phyloP scores from a whole-genome alignment of 1,140 invertebrate species.

The Chrysomallon squamiferum region DNA sequence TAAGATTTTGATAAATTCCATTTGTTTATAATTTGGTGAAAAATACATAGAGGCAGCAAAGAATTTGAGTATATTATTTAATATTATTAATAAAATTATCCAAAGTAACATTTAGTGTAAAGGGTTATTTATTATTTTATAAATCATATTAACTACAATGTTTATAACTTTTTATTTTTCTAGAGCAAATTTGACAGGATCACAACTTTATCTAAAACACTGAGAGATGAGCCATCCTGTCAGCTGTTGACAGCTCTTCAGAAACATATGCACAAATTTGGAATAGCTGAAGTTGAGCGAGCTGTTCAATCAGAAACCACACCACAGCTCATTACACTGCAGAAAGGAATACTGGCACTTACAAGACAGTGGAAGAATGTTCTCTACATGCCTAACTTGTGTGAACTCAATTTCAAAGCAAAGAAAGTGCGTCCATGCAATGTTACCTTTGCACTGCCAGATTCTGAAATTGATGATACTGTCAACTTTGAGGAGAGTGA shows the following conservation, averaged over 20 bases:
- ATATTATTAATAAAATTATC: too few relatives aligned
- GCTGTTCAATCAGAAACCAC: constrained; percentile 84
- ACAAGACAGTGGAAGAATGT: constrained; percentile 97
- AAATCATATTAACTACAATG: too few relatives aligned
- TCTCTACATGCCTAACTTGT: constrained; percentile 87
- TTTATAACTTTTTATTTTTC: constrained; percentile 25
- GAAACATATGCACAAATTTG: constrained; percentile 81
- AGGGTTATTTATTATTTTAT: too few relatives aligned
- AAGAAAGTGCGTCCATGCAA: constrained; percentile 81
- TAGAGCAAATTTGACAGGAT: constrained; percentile 90
- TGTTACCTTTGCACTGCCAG: constrained; percentile 85
- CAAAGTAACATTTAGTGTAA: too few relatives aligned
- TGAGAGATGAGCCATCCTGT: constrained; percentile 95
- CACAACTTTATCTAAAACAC: constrained; percentile 85
- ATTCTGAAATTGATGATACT: constrained; percentile 68
- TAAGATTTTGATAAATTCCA: too few relatives aligned
- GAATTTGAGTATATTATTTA: too few relatives aligned
- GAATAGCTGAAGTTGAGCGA: constrained; percentile 78
- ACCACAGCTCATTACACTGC: constrained; percentile 86
- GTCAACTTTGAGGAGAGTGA: constrained; percentile 27
- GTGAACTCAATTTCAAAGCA: constrained; percentile 74
- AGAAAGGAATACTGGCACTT: constrained; percentile 88
- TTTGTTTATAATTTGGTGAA: too few relatives aligned
- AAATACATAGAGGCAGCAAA: too few relatives aligned
- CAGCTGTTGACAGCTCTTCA: constrained; percentile 89